Evolutionary conservation across 2,797 vertebrate species (phyloP).

Genomic region (Valencia hispanica): DNA sequence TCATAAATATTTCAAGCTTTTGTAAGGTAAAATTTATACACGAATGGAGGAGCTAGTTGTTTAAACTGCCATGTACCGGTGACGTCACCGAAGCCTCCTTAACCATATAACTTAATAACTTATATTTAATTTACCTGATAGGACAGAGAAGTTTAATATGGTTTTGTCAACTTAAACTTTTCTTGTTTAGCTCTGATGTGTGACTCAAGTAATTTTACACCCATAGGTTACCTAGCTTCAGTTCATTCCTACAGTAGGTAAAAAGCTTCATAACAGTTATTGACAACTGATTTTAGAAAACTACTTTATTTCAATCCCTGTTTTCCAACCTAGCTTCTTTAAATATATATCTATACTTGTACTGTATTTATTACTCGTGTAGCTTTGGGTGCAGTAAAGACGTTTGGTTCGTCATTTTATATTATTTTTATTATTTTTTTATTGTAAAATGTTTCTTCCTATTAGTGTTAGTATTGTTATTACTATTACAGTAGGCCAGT

Average conservation of each 20-base stretch:
- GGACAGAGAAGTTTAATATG: neutral
- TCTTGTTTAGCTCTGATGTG: neutral
- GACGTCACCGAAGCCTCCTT: too few relatives aligned
- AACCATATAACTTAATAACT: neutral
- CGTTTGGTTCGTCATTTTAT: too few relatives aligned
- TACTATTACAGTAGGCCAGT: neutral
- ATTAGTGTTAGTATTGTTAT: neutral
- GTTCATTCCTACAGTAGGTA: neutral
- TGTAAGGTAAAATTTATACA: too few relatives aligned
- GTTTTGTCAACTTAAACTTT: too few relatives aligned
- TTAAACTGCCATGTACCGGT: too few relatives aligned
- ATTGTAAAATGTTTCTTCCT: too few relatives aligned
- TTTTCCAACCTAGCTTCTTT: neutral
- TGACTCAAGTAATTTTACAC: neutral
- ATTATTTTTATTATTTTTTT: too few relatives aligned
- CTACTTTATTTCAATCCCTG: neutral
- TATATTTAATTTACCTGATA: neutral
- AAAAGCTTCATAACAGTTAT: neutral
- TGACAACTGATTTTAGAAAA: neutral
- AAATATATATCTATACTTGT: too few relatives aligned
- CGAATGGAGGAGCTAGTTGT: too few relatives aligned
- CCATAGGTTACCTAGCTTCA: neutral
- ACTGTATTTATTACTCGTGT: too few relatives aligned
- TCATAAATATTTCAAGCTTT: too few relatives aligned
- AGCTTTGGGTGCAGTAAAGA: too few relatives aligned